phyloP scores from a whole-genome alignment of 2,113 vertebrate genomes.

The Aptenodytes forsteri region DNA sequence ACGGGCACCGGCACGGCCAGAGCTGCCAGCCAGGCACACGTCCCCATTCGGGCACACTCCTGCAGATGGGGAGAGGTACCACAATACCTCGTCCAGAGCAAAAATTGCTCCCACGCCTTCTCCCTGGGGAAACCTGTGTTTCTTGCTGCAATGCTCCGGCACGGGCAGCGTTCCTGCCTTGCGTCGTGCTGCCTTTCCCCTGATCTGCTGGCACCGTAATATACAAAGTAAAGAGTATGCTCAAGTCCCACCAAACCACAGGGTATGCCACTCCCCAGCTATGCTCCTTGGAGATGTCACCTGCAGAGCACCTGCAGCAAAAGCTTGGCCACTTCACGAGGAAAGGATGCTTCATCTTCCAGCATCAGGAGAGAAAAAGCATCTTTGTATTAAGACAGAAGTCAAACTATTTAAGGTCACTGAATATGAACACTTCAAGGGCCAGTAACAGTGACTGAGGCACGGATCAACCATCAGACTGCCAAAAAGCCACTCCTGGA shows the following conservation, averaged over 20 bases:
- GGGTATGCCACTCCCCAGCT: accelerated
- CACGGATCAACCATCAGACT: accelerated
- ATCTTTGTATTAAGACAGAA: background rate
- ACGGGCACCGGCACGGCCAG: accelerated
- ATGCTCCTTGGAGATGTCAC: background rate
- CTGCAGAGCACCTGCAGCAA: background rate
- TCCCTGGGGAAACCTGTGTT: background rate
- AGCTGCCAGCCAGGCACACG: background rate
- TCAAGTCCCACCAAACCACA: accelerated
- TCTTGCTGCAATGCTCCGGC: background rate
- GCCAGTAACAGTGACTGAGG: accelerated
- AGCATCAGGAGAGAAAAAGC: background rate
- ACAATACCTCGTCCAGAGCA: accelerated
- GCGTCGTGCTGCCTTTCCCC: background rate
- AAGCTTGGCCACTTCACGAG: accelerated
- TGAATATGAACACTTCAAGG: accelerated
- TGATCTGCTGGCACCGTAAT: accelerated
- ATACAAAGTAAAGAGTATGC: accelerated
- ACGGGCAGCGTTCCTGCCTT: accelerated
- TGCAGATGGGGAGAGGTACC: background rate
- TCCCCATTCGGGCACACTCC: background rate
- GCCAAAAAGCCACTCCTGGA: background rate
- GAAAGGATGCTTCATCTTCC: background rate
- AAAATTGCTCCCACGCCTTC: accelerated
- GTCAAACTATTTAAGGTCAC: background rate